Conservation (phyloP, 2,888 invertebrate species). For the Chloroclystis v-ata region DNA sequence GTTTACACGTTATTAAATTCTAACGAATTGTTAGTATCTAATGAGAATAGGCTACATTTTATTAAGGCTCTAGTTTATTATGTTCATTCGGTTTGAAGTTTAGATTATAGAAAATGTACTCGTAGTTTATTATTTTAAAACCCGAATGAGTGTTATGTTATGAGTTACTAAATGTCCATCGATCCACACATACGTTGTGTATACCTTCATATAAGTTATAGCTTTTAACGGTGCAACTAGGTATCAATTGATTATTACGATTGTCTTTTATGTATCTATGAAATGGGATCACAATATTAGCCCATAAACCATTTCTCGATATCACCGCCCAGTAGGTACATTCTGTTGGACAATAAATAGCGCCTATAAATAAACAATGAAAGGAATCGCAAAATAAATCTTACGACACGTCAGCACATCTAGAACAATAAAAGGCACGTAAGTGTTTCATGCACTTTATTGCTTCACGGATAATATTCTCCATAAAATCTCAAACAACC, state of each 20-base stretch:
- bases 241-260: too few relatives aligned
- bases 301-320: slow-evolving; percentile 6
- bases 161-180: too few relatives aligned
- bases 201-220: too few relatives aligned
- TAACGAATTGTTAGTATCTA: slow-evolving; percentile 16
- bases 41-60: too few relatives aligned
- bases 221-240: too few relatives aligned
- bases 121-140: too few relatives aligned
- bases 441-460: slow-evolving; percentile 77
- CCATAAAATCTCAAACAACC: slow-evolving; percentile 77
- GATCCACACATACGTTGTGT: too few relatives aligned
- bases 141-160: too few relatives aligned
- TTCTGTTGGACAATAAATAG: slow-evolving; percentile 9
- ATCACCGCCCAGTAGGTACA: neutral
- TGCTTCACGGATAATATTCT: slow-evolving; percentile 76
- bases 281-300: neutral
- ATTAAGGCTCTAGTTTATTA: too few relatives aligned
- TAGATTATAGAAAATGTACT: too few relatives aligned
- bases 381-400: slow-evolving; percentile 30
- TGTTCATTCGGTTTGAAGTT: too few relatives aligned
- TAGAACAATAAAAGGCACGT: slow-evolving; percentile 60
- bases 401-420: slow-evolving; percentile 42
- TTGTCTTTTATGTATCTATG: neutral
- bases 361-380: slow-evolving; percentile 22
- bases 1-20: slow-evolving; percentile 14